Base-by-base conservation (phyloP, 2,797 vertebrate genomes). In the Pogoniulus pusillus region DNA sequence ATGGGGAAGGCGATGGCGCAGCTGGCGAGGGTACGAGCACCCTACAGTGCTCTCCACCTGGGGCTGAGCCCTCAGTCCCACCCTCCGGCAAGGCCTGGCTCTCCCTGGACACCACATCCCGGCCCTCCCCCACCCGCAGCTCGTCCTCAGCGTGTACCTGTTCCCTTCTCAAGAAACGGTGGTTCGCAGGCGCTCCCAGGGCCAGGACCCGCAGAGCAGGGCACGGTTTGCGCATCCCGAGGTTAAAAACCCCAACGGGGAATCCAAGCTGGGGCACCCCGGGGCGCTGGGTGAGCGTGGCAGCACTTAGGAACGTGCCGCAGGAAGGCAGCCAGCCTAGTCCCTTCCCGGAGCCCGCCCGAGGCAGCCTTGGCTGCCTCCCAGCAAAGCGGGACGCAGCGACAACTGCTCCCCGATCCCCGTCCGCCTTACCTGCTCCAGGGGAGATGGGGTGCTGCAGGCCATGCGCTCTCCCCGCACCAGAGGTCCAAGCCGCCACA, bases 241-340 rank as follows among this genome's bases (percentile, higher is more conserved):
- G 43, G 7, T 12, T 26, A 69, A 34, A 45, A 59, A 29, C 3
- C 15, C 6, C 18, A 22, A 7, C 0, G 2, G 30, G n/a, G 22
- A 51, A 51, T 10, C 17, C 26, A 34, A 58, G 12, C 5, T 6
- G n/a, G 14, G 29, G 37, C 26, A 78, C 10, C 43, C 51, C 10
- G 15, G 27, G 5, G 30, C 19, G 10, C 20, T 6, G 4, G 35
- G 8, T 0, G 2, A 62, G 16, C 1, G 12, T 12, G 24, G 45
- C 32, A 62, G 41, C 4, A 3, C 39, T 35, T 7, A 7, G 24
- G 19, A 69, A 39, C 18, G 27, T 4, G 2, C 9, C 35, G 45
- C 47, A 39, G 18, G 32, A 30, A 43, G 18, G 34, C 39, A 66
- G 65, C 4, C 4, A 60, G 16, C 2, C 3, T 18, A 30, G 35